Evolutionary conservation across 2,797 vertebrate species (phyloP).

Genomic region (Manis pentadactyla): DNA sequence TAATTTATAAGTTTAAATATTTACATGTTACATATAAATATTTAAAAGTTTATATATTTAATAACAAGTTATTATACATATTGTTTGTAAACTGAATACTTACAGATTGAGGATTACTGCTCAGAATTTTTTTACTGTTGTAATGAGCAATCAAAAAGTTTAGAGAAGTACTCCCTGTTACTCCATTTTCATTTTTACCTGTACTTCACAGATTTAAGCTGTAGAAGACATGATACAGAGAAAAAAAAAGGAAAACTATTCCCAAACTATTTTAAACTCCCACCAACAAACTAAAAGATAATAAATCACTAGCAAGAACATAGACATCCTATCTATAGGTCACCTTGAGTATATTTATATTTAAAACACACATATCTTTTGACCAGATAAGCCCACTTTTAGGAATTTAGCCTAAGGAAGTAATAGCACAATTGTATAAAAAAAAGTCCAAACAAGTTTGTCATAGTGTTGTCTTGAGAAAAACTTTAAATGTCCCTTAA

Average conservation of each 20-base stretch:
- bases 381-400: not conserved
- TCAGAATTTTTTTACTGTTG: not conserved
- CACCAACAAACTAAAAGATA: not conserved
- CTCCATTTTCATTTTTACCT: conserved; percentile 12
- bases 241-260: conserved; percentile 45
- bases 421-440: not conserved
- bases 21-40: too few relatives aligned
- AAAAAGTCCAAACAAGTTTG: conserved; percentile 27
- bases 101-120: conserved; percentile 15
- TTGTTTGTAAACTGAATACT: conserved; percentile 27
- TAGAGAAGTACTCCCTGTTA: not conserved
- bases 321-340: not conserved
- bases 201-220: not conserved
- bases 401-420: conserved; percentile 40
- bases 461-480: conserved; percentile 43
- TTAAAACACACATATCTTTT: conserved; percentile 14
- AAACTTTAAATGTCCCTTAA: not conserved
- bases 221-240: not conserved
- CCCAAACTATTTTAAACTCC: conserved; percentile 51
- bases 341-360: not conserved
- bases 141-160: conserved; percentile 41
- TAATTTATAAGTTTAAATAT: not conserved
- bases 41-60: not conserved
- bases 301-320: conserved; percentile 43
- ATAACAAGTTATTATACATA: not conserved